phyloP scores from a whole-genome alignment of 2,797 vertebrate species.

The Gallinago solitaria region DNA sequence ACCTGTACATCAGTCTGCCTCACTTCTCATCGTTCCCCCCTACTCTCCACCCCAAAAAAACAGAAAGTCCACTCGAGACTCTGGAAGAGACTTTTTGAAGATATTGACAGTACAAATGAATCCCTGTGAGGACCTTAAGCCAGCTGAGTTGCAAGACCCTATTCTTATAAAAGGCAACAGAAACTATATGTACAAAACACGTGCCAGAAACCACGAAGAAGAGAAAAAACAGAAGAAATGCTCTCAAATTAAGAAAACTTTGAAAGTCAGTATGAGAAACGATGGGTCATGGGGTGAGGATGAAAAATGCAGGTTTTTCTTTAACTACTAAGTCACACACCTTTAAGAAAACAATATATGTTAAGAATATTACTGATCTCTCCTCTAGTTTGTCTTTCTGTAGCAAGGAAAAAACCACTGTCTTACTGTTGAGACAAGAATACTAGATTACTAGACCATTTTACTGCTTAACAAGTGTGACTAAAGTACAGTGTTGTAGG shows the following conservation, averaged over 20 bases:
- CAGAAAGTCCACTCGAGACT: not conserved
- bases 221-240: not conserved
- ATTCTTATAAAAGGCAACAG: not conserved
- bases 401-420: not conserved
- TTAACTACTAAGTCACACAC: not conserved
- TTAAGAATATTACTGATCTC: not conserved
- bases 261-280: not conserved
- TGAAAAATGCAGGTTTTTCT: not conserved
- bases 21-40: not conserved
- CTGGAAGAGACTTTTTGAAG: not conserved
- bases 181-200: fast-evolving
- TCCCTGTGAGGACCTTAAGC: not conserved
- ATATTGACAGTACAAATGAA: not conserved
- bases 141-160: not conserved
- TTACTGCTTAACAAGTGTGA: not conserved
- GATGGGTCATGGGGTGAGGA: not conserved
- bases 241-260: not conserved
- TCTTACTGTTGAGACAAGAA: not conserved
- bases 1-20: not conserved
- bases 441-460: not conserved
- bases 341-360: not conserved
- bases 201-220: not conserved
- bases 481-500: not conserved
- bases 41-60: fast-evolving
- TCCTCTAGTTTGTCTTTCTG: not conserved